phyloP scores from a whole-genome alignment of 2,113 vertebrate genomes.

The Alligator mississippiensis region DNA sequence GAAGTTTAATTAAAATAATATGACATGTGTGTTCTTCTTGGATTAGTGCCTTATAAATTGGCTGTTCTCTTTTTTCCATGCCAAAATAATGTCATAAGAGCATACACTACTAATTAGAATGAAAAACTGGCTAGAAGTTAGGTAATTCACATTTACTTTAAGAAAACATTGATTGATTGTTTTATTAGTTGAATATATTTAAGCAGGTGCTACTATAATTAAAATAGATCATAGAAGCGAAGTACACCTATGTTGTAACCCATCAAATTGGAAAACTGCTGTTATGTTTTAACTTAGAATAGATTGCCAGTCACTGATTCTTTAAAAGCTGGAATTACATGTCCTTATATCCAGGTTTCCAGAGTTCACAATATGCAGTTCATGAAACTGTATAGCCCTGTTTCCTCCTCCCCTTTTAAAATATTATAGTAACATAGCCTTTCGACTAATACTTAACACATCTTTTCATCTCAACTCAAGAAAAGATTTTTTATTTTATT shows the following conservation, averaged over 20 bases:
- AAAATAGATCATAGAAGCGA: neutral
- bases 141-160: slow-evolving; percentile 32
- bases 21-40: slow-evolving; percentile 52
- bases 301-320: neutral
- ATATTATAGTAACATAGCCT: neutral
- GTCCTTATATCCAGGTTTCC: neutral
- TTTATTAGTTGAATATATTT: neutral
- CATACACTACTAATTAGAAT: slow-evolving; percentile 66
- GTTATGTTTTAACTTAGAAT: neutral
- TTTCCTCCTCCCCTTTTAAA: neutral
- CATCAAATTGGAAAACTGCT: neutral
- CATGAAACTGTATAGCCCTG: neutral
- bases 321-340: neutral
- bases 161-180: neutral
- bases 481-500: neutral
- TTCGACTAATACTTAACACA: neutral
- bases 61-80: slow-evolving; percentile 41
- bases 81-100: slow-evolving; percentile 67
- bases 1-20: slow-evolving; percentile 78
- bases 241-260: neutral
- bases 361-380: neutral
- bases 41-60: slow-evolving; percentile 56
- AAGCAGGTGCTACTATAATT: neutral
- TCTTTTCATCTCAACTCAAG: neutral
- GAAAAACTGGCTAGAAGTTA: slow-evolving; percentile 57